These are phyloP conservation scores for Hafferia zeledoni DNA, from an alignment of 2,797 vertebrate species.

Conservation along the genomic window DNA sequence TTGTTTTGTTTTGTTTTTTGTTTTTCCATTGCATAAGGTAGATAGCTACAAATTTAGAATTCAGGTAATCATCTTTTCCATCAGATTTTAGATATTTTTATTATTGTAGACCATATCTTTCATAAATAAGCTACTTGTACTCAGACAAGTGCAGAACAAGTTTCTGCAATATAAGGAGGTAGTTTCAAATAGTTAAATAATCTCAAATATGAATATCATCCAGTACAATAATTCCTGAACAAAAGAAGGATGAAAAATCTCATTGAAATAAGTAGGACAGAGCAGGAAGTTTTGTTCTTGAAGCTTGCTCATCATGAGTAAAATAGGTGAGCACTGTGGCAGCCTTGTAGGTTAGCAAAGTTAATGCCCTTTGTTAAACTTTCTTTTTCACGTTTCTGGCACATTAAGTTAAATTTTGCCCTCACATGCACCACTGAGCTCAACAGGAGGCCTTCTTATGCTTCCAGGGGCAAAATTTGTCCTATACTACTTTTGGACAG, in stretches of 20 bases:
- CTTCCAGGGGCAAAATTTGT: constrained; percentile 27
- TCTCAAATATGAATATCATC: not conserved
- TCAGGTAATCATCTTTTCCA: not conserved
- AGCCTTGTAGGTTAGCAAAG: not conserved
- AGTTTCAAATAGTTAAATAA: not conserved
- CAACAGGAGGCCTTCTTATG: constrained; percentile 29
- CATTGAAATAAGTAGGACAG: not conserved
- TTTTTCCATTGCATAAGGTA: not conserved
- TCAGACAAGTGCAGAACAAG: not conserved
- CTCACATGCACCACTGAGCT: constrained; percentile 45
- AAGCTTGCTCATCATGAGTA: not conserved
- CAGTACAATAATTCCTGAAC: not conserved
- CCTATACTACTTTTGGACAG: not conserved
- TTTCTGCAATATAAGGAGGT: not conserved
- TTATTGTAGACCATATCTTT: not conserved
- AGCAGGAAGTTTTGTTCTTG: not conserved
- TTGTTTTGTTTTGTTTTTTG: not conserved
- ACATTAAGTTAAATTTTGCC: constrained; percentile 29
- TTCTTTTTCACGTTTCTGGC: not conserved
- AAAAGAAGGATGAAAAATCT: not conserved
- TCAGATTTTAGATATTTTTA: not conserved
- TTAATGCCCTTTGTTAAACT: not conserved
- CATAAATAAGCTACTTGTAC: not conserved
- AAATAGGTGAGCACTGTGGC: not conserved
- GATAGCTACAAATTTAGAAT: not conserved